Conservation (phyloP, 2,113 vertebrate species). For the Chionis minor region DNA sequence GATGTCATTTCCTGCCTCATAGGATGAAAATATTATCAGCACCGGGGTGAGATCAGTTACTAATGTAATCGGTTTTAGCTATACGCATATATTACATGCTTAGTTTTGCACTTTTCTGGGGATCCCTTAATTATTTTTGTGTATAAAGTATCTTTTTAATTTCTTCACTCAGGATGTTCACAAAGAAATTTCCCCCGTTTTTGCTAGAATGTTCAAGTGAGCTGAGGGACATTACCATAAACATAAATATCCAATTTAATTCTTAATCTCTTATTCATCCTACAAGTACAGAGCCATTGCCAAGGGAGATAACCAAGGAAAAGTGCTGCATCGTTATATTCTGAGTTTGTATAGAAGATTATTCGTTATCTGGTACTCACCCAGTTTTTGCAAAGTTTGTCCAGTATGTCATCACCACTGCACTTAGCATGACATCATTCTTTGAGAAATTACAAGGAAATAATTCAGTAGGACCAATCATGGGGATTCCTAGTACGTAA, state of each 20-base stretch:
- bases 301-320: not conserved
- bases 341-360: too few species aligned
- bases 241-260: not conserved
- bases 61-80: not conserved
- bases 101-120: not conserved
- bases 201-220: not conserved
- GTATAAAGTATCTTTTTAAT: not conserved
- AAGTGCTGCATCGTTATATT: not conserved
- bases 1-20: not conserved
- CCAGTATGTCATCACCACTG: constrained; percentile 99
- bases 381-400: constrained; percentile 99
- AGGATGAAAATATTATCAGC: not conserved
- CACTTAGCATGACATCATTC: constrained; percentile 99
- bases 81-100: not conserved
- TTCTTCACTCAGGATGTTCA: accelerated
- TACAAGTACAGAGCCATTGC: not conserved
- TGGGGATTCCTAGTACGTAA: constrained; percentile 94
- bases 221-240: not conserved
- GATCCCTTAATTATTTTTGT: not conserved
- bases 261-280: not conserved
- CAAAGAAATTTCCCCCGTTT: not conserved
- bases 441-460: constrained; percentile 99
- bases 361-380: constrained; percentile 73
- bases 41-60: not conserved
- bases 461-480: constrained; percentile 97